A percentile compares a stretch with the other conserved stretches of the same genome.
Conservation (phyloP, 2,797 vertebrate genomes). For the Clarias pachynema region DNA sequence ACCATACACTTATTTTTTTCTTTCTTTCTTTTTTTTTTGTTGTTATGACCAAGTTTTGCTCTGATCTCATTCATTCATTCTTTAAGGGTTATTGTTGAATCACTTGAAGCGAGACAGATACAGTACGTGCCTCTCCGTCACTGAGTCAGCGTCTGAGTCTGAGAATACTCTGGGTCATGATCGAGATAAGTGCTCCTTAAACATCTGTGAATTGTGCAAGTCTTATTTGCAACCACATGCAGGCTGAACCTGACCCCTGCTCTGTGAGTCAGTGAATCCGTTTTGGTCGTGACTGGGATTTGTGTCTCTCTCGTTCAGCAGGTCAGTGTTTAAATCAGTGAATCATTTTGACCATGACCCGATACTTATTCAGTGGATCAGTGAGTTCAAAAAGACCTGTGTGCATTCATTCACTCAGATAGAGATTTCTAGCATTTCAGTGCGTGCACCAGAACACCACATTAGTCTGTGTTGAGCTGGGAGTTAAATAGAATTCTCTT, state of each 20-base stretch:
- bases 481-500: neutral
- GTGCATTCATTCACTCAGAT: constrained; percentile 1
- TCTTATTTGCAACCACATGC: neutral
- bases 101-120: neutral
- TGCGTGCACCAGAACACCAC: no score
- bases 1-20: neutral
- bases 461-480: neutral
- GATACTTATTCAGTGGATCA: neutral
- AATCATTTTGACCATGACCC: neutral
- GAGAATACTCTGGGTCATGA: neutral
- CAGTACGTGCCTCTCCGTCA: neutral
- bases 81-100: neutral
- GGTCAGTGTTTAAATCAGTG: neutral
- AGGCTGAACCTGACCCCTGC: neutral
- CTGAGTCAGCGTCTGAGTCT: neutral
- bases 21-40: neutral
- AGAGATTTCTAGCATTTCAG: neutral
- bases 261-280: neutral
- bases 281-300: neutral
- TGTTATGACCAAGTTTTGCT: neutral
- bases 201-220: neutral
- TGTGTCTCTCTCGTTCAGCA: neutral
- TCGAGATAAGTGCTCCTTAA: neutral
- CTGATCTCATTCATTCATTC: no score
- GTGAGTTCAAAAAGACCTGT: neutral